phyloP scores from a whole-genome alignment of 2,797 vertebrate genomes.

The Trichosurus vulpecula region DNA sequence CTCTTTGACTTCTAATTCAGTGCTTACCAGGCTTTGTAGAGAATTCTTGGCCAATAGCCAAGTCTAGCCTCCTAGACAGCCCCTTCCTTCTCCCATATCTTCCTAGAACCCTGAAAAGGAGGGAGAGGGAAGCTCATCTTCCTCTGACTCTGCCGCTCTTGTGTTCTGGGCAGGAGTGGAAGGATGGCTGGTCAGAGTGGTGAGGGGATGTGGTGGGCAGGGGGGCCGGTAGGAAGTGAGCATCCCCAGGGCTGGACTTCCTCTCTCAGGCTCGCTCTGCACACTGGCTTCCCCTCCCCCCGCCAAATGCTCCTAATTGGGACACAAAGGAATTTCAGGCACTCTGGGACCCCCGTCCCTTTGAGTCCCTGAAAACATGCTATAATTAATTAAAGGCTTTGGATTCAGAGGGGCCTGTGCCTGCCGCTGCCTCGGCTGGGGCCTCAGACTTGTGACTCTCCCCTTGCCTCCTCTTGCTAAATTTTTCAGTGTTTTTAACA shows the following conservation, averaged over 20 bases:
- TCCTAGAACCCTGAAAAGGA: background rate
- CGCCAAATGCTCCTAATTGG: constrained; percentile 85
- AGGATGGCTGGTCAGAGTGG: background rate
- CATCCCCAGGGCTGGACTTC: background rate
- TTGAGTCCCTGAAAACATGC: constrained; percentile 90
- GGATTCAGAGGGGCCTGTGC: constrained; percentile 88
- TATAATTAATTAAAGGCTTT: constrained; percentile 96
- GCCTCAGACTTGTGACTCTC: constrained; percentile 95
- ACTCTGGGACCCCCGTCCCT: constrained; percentile 87
- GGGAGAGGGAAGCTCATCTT: too few relatives aligned
- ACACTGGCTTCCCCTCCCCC: constrained; percentile 60
- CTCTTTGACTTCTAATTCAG: background rate
- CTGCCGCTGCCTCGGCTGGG: constrained; percentile 89
- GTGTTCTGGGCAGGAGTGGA: background rate
- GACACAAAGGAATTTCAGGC: constrained; percentile 88
- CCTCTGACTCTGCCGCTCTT: rapidly evolving
- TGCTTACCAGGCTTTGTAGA: background rate
- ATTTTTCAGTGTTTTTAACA: constrained; percentile 98
- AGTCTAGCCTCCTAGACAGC: background rate
- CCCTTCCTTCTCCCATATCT: background rate
- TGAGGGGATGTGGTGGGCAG: background rate
- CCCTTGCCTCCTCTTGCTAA: constrained; percentile 96
- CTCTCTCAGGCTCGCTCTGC: constrained; percentile 54
- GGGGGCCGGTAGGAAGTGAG: background rate
- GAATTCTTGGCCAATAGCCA: background rate